phyloP scores from a whole-genome alignment of 2,797 vertebrate species.

The Acanthopagrus latus region DNA sequence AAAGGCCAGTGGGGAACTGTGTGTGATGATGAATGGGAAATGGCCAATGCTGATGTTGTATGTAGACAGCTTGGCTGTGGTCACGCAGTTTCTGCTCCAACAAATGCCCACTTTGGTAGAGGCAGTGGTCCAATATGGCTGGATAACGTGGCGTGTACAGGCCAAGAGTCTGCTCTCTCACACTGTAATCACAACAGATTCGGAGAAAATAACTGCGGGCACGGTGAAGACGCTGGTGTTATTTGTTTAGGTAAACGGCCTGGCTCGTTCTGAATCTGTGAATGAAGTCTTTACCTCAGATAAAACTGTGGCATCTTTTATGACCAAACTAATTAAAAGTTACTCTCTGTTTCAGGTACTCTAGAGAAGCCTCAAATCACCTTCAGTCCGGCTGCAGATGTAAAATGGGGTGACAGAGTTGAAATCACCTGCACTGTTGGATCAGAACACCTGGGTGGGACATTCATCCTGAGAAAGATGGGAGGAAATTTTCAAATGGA shows the following conservation, averaged over 20 bases:
- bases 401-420: conserved; percentile 75
- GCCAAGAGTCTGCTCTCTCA: conserved; percentile 65
- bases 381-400: conserved; percentile 59
- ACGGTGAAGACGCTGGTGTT: conserved; percentile 74
- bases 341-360: conserved; percentile 58
- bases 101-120: conserved; percentile 71
- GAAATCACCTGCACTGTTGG: conserved; percentile 74
- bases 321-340: background rate
- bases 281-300: background rate
- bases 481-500: conserved; percentile 61
- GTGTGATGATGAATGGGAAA: conserved; percentile 77
- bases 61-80: conserved; percentile 80
- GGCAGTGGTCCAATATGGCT: conserved; percentile 81
- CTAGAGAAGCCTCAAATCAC: conserved; percentile 71
- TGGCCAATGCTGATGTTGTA: conserved; percentile 69
- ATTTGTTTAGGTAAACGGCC: conserved; percentile 79
- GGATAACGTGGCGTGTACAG: conserved; percentile 76
- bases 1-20: conserved; percentile 79
- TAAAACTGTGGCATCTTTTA: background rate
- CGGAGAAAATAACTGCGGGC: conserved; percentile 77
- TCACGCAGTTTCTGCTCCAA: conserved; percentile 65
- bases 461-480: conserved; percentile 61
- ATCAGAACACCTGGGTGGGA: conserved; percentile 73
- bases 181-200: conserved; percentile 59
- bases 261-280: background rate